Evolutionary conservation across 2,797 vertebrate genomes (phyloP).

Genomic region (Psittacula derbiana): DNA sequence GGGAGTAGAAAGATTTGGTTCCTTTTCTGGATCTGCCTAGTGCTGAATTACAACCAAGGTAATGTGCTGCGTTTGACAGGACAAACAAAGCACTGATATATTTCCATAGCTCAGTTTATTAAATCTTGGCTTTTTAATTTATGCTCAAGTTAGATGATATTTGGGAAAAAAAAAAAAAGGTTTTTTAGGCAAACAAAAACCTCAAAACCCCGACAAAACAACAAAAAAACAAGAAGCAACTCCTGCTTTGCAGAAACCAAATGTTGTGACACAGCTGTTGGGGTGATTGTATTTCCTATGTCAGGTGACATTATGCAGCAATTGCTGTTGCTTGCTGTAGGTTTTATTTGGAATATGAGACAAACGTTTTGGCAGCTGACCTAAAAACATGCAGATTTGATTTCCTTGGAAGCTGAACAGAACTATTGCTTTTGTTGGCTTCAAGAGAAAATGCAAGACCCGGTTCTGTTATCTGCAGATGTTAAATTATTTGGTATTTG

Average conservation of each 20-base stretch:
- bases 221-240: neutral
- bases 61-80: neutral
- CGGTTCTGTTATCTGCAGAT: neutral
- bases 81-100: neutral
- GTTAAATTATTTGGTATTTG: neutral
- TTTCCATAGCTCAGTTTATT: neutral
- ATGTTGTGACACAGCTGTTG: neutral
- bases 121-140: neutral
- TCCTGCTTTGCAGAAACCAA: neutral
- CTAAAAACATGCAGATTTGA: neutral
- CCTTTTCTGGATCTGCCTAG: neutral
- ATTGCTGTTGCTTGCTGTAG: neutral
- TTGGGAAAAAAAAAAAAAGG: neutral
- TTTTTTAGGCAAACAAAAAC: neutral
- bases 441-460: neutral
- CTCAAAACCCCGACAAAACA: neutral
- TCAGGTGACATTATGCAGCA: neutral
- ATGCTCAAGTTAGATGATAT: neutral
- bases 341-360: conserved; percentile 37
- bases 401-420: neutral
- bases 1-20: neutral
- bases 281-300: neutral
- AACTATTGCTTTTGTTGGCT: neutral
- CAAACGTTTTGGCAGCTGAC: neutral
- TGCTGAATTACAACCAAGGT: neutral